Conservation (phyloP, 2,113 vertebrate genomes). For the Cavia porcellus region DNA sequence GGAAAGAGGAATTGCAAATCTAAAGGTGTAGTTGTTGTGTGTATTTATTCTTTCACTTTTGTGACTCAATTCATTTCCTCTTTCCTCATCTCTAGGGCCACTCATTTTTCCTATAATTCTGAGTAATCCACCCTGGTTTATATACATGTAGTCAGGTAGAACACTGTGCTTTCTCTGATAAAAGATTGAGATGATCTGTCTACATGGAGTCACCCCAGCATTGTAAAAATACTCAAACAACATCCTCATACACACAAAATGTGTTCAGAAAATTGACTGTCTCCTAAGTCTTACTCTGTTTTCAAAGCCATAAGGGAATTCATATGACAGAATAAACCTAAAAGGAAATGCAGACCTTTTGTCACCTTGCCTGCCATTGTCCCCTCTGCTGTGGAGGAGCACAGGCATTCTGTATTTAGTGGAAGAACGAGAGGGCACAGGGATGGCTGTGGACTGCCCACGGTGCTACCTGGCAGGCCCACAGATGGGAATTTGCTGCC, state of each 20-base stretch:
- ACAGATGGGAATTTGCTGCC: not conserved
- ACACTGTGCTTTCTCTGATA: not conserved
- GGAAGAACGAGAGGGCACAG: not conserved
- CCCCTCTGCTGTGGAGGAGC: not conserved
- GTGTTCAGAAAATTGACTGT: not conserved
- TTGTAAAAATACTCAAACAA: conserved; percentile 45
- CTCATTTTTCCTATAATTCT: not conserved
- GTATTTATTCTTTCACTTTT: not conserved
- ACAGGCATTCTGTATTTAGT: not conserved
- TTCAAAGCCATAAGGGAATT: conserved; percentile 21
- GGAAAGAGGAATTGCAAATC: not conserved
- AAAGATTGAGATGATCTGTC: not conserved
- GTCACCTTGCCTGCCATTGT: not conserved
- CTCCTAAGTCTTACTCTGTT: not conserved
- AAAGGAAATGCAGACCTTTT: conserved; percentile 10
- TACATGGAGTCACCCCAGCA: not conserved
- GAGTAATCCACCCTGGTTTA: not conserved
- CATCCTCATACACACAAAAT: not conserved
- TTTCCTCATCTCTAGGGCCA: not conserved
- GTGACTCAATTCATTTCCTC: not conserved
- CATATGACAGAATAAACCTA: conserved; percentile 8
- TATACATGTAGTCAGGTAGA: not conserved
- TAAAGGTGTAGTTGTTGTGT: not conserved
- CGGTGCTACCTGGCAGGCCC: not conserved
- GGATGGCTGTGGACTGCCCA: not conserved